These are phyloP conservation scores for Psilopsiagon aymara DNA, from an alignment of 2,113 vertebrate genomes.

Conservation along the genomic window DNA sequence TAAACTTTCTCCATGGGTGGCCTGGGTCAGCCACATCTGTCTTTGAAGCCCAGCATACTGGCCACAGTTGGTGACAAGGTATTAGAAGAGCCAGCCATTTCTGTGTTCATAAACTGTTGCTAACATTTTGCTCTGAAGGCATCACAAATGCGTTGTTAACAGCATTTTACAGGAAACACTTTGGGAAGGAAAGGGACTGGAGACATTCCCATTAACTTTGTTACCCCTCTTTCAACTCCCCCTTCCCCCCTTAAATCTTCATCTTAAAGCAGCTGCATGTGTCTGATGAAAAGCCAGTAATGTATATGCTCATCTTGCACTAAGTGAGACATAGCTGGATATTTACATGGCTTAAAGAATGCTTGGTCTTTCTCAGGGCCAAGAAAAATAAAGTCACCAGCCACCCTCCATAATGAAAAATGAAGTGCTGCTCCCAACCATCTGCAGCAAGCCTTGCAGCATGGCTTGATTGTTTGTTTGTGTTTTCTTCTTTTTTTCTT, in stretches of 20 bases:
- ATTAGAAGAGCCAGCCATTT: neutral
- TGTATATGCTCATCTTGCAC: neutral
- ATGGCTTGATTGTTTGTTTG: constrained; percentile 17
- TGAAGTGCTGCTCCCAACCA: constrained; percentile 41
- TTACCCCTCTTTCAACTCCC: neutral
- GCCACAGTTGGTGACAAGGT: neutral
- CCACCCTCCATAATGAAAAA: constrained; percentile 25
- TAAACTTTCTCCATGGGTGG: neutral
- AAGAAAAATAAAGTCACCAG: constrained; percentile 59
- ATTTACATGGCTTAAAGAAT: constrained; percentile 19
- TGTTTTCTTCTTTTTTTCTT: neutral
- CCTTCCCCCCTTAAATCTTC: neutral
- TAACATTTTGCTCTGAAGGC: neutral
- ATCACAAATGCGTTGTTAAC: neutral
- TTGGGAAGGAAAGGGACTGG: neutral
- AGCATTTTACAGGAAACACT: neutral
- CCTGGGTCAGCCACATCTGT: neutral
- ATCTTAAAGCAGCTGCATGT: neutral
- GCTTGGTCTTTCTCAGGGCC: constrained; percentile 36
- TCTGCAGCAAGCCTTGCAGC: neutral
- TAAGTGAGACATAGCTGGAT: neutral
- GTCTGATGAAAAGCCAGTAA: neutral
- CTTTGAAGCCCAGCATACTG: neutral
- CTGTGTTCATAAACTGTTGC: neutral
- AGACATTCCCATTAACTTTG: neutral